These are phyloP conservation scores for Parazoanthus swiftii DNA, from an alignment of 92 coral and sea anemone species.

Conservation along the genomic window DNA sequence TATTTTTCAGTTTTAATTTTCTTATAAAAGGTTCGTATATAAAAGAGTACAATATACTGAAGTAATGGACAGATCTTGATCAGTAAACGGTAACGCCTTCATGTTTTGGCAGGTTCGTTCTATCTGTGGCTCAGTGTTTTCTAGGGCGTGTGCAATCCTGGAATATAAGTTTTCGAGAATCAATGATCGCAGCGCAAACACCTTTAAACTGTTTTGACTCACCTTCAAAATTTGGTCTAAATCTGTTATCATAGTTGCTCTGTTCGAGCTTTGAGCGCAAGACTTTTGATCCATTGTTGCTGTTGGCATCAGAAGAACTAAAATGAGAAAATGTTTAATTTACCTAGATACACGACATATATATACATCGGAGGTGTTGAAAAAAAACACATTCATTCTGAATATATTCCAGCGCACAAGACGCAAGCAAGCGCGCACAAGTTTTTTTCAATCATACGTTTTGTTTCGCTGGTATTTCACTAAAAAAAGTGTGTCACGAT, in stretches of 20 bases:
- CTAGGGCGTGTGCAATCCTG: no score
- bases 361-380: background rate
- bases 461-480: background rate
- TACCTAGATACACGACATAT: background rate
- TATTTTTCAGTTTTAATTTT: no score
- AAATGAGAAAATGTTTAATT: background rate
- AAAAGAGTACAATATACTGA: no score
- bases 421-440: background rate
- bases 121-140: no score
- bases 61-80: no score
- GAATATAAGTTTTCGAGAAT: no score
- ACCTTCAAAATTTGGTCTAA: constrained; percentile 94
- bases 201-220: background rate
- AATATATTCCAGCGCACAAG: background rate
- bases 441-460: background rate
- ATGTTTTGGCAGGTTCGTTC: no score
- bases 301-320: constrained; percentile 25
- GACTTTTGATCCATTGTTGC: constrained; percentile 60
- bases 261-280: constrained; percentile 63
- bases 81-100: no score
- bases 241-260: constrained; percentile 75
- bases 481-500: background rate
- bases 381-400: no score
- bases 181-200: background rate
- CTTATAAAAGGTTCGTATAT: no score